phyloP scores from a whole-genome alignment of 2,888 invertebrate species.

The Eristalis pertinax region DNA sequence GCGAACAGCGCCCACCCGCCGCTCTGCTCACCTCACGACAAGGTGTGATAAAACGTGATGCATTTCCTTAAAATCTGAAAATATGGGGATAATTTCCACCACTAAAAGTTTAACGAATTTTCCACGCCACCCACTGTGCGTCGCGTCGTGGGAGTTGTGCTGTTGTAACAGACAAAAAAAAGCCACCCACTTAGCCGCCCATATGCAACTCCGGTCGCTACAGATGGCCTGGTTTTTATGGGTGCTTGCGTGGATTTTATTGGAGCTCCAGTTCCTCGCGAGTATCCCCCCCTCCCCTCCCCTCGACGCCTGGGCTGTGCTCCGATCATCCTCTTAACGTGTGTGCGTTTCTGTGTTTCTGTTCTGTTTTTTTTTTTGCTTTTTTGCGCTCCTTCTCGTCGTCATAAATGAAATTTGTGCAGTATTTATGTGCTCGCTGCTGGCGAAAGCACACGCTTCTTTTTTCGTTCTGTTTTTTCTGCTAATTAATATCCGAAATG shows the following conservation, averaged over 20 bases:
- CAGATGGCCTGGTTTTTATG: slow-evolving; percentile 61
- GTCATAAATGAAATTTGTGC: slow-evolving; percentile 27
- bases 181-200: slow-evolving; percentile 12
- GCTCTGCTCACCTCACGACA: background rate
- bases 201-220: slow-evolving; percentile 9
- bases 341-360: background rate
- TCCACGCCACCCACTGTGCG: background rate
- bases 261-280: slow-evolving; percentile 7
- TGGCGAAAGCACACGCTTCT: background rate
- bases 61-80: slow-evolving; percentile 53
- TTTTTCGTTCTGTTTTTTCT: slow-evolving; percentile 29
- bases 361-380: background rate
- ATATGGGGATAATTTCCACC: slow-evolving; percentile 46
- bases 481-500: slow-evolving; percentile 37
- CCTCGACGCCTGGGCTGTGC: no score
- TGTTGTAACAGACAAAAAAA: slow-evolving; percentile 1
- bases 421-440: slow-evolving; percentile 2
- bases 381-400: background rate
- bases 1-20: background rate
- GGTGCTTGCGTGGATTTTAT: slow-evolving; percentile 55
- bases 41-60: slow-evolving; percentile 40
- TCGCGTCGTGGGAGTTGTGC: background rate
- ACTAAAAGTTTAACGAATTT: slow-evolving; percentile 42
- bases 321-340: slow-evolving; percentile 15
- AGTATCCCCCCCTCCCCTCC: background rate